Base-by-base conservation (phyloP, 1,140 invertebrate species). In the Bilobella aurantiaca region DNA sequence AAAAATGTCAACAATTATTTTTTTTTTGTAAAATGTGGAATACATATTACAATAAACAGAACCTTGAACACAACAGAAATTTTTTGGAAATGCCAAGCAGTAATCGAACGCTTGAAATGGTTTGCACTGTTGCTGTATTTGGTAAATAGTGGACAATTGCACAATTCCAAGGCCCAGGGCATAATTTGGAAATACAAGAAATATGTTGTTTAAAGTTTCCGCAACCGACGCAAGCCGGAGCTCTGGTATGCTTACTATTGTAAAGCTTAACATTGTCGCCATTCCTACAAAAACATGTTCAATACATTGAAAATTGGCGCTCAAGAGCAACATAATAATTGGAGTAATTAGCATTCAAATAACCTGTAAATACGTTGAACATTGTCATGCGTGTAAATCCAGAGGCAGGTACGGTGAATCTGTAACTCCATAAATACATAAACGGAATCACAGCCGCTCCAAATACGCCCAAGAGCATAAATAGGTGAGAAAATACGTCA, bases 141-240 rank as follows among this genome's bases (percentile, higher is more conserved):
- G 67, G 31, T 27, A 61, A 56, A 49, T 61, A 3, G 58, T 8
- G 16, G 58, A 28, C 3, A 66, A 14, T 37, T 66, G 59, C 1
- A 66, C 64, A 8, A 86, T 73, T 21, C 81, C 79, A 62, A 81
- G 76, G 2, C 82, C 83, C 27, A 90, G 76, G 69, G 83, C 83
- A 76, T 88, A 90, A 58, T 87, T 84, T 0, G 88, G 88, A 62
- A 88, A 78, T 1, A 84, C 57, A 37, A 87, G 75, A 71, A 90
- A 84, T 30, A 87, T 73, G 72, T 79, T 79, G 70, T 87, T 83
- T 62, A 89, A 75, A n/a, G 81, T 77, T 12, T 80, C 73, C 8
- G 84, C 84, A 1, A 83, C 79, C 37, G 81, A 59, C 64, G 77
- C 73, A 23, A 87, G 77, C 34, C 82, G 77, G 16, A 85, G 73